phyloP scores from a whole-genome alignment of 1,140 invertebrate species.

The Penaeus japonicus region DNA sequence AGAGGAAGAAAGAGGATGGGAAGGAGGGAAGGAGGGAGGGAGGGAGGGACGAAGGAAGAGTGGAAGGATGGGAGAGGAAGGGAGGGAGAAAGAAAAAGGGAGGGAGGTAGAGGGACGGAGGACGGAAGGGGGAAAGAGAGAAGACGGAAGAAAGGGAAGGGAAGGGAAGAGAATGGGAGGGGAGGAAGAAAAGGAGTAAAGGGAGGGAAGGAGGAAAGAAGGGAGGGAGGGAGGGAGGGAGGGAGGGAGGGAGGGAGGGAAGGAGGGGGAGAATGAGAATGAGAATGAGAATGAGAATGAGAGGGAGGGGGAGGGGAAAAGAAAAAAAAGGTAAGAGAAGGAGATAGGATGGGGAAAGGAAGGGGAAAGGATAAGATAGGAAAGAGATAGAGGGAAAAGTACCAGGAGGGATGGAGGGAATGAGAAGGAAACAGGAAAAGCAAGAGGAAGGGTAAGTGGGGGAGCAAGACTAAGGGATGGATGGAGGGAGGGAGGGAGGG shows the following conservation, averaged over 20 bases:
- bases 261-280: neutral
- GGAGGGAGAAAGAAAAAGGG: neutral
- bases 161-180: neutral
- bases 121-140: neutral
- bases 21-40: neutral
- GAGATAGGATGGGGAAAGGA: neutral
- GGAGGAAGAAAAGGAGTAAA: neutral
- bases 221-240: neutral
- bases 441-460: no score
- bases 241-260: neutral
- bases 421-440: neutral
- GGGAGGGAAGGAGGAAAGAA: neutral
- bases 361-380: neutral
- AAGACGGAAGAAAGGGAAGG: neutral
- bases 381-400: neutral
- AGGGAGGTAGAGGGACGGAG: neutral
- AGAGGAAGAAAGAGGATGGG: neutral
- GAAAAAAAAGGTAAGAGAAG: neutral
- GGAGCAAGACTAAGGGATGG: neutral
- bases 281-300: slow-evolving; percentile 10
- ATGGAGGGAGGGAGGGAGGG: neutral
- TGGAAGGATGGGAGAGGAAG: neutral
- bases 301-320: neutral
- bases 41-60: neutral
- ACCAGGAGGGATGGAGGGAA: neutral